Evolutionary conservation across 2,113 vertebrate genomes (phyloP).

Genomic region (Xenopus tropicalis): UCB_Xtro_10.0 CM004447.2:145337501-145338000

Average conservation of each 20-base stretch:
- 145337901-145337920: neutral
- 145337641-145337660: neutral
- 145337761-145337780: constrained; percentile 29
- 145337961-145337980: too few relatives aligned
- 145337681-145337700: constrained; percentile 16
- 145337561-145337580: too few relatives aligned
- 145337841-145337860: constrained; percentile 18
- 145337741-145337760: constrained; percentile 32
- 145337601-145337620: too few relatives aligned
- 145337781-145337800: constrained; percentile 37
- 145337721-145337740: constrained; percentile 28
- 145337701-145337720: constrained; percentile 12
- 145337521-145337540: too few relatives aligned
- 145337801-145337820: constrained; percentile 31
- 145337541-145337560: too few relatives aligned
- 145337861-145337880: constrained; percentile 6
- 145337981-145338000: too few relatives aligned
- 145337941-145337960: neutral
- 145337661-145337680: constrained; percentile 10
- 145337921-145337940: neutral
- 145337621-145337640: neutral
- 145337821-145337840: constrained; percentile 29
- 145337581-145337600: too few relatives aligned
- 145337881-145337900: neutral
- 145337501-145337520: too few relatives aligned